These are phyloP conservation scores for Lydus trimaculatus DNA, from an alignment of 2,888 invertebrate genomes.

Conservation along the genomic window DNA sequence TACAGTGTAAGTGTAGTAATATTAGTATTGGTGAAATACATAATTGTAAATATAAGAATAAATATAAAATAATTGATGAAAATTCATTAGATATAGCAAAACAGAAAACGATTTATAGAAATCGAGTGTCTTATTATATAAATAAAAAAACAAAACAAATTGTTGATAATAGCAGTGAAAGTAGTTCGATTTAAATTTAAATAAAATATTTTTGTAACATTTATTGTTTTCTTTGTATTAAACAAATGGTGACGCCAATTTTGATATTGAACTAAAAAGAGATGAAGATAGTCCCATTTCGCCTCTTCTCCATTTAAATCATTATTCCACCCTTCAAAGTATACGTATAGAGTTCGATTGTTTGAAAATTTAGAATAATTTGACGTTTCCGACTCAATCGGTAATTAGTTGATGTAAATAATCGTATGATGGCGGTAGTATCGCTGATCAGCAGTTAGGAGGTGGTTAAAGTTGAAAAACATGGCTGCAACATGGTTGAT, in stretches of 20 bases:
- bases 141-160: constrained; percentile 27
- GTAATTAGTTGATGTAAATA: not conserved
- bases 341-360: not conserved
- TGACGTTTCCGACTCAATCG: not conserved
- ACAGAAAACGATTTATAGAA: constrained; percentile 47
- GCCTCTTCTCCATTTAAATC: no score
- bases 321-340: no score
- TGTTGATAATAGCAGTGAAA: constrained; percentile 28
- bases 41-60: constrained; percentile 28
- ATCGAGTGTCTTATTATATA: constrained; percentile 51
- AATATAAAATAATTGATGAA: constrained; percentile 27
- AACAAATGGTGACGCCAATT: no score
- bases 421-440: not conserved
- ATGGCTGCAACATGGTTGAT: constrained; percentile 35
- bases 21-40: constrained; percentile 53
- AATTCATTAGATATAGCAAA: constrained; percentile 35
- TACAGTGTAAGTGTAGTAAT: constrained; percentile 40
- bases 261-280: no score
- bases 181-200: not conserved
- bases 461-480: constrained; percentile 42
- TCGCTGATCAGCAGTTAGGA: constrained; percentile 26
- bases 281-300: no score
- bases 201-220: not conserved
- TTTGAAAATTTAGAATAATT: not conserved
- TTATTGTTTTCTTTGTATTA: not conserved